These are phyloP conservation scores for Sesamia nonagrioides DNA, from an alignment of 1,140 invertebrate species.

Conservation along the genomic window DNA sequence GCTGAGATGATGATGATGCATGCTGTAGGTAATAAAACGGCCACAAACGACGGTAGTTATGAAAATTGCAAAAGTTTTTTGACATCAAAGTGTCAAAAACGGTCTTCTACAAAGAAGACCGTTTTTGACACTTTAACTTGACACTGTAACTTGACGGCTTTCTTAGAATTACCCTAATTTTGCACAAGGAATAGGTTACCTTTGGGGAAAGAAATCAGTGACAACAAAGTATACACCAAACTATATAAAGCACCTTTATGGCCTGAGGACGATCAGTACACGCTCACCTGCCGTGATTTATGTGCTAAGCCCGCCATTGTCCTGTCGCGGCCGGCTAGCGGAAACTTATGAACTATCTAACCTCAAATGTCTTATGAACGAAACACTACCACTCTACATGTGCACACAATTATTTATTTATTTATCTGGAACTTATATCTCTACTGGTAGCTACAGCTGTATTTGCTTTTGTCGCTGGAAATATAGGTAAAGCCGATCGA, in stretches of 20 bases:
- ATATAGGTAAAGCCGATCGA: neutral
- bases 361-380: conserved; percentile 62
- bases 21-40: too few species aligned
- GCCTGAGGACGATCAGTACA: conserved; percentile 66
- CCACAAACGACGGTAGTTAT: neutral
- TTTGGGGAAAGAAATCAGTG: neutral
- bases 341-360: conserved; percentile 75
- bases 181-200: too few species aligned
- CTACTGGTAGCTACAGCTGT: neutral
- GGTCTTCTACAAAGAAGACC: neutral
- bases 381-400: conserved; percentile 47
- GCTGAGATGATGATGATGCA: too few species aligned
- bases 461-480: conserved; percentile 2
- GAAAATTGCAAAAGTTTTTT: neutral
- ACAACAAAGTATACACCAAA: conserved; percentile 47
- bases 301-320: conserved; percentile 72
- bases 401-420: conserved; percentile 40
- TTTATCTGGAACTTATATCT: conserved; percentile 17
- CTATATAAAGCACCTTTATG: conserved; percentile 59
- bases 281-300: conserved; percentile 83
- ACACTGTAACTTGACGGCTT: too few species aligned
- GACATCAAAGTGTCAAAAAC: neutral
- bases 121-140: too few species aligned
- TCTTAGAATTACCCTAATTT: too few species aligned
- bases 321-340: conserved; percentile 70